A percentile compares a stretch with the other conserved stretches of the same genome.
These are phyloP conservation scores for Elysia crispata DNA, from an alignment of 2,888 invertebrate species.

Conservation along the genomic window DNA sequence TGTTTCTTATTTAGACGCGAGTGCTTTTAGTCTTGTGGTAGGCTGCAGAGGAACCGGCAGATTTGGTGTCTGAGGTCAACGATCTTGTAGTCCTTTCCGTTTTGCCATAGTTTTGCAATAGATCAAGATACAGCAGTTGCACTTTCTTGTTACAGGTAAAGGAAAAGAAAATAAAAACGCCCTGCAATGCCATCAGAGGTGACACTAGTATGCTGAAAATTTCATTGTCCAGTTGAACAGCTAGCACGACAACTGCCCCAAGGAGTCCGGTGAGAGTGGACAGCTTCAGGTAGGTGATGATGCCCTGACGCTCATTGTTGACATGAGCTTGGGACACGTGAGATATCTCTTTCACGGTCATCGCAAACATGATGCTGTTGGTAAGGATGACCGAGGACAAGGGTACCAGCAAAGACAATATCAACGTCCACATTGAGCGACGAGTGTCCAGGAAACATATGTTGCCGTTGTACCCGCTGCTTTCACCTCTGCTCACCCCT, in stretches of 20 bases:
- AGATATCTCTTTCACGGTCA: conserved; percentile 51
- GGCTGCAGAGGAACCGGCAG: too few relatives aligned
- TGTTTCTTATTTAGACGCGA: too few relatives aligned
- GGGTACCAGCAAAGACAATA: conserved; percentile 35
- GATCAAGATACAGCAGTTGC: conserved; percentile 38
- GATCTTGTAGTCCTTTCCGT: too few relatives aligned
- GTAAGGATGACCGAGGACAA: conserved; percentile 44
- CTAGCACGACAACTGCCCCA: conserved; percentile 51
- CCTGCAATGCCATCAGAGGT: conserved; percentile 52
- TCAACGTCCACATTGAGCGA: neutral
- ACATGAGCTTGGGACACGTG: conserved; percentile 37
- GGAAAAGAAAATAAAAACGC: conserved; percentile 54
- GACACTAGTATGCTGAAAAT: conserved; percentile 23
- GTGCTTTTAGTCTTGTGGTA: too few relatives aligned
- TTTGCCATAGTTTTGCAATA: neutral
- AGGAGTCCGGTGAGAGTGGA: conserved; percentile 55
- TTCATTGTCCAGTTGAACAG: conserved; percentile 13
- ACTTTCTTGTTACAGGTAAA: conserved; percentile 53
- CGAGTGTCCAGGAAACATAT: conserved; percentile 46
- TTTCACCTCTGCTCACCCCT: conserved; percentile 44
- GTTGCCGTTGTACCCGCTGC: conserved; percentile 44
- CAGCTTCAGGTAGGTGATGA: conserved; percentile 52
- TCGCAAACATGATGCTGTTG: conserved; percentile 51
- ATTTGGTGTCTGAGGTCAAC: too few relatives aligned
- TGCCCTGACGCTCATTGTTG: neutral